phyloP scores from a whole-genome alignment of 2,113 vertebrate genomes.

The Pipra filicauda region DNA sequence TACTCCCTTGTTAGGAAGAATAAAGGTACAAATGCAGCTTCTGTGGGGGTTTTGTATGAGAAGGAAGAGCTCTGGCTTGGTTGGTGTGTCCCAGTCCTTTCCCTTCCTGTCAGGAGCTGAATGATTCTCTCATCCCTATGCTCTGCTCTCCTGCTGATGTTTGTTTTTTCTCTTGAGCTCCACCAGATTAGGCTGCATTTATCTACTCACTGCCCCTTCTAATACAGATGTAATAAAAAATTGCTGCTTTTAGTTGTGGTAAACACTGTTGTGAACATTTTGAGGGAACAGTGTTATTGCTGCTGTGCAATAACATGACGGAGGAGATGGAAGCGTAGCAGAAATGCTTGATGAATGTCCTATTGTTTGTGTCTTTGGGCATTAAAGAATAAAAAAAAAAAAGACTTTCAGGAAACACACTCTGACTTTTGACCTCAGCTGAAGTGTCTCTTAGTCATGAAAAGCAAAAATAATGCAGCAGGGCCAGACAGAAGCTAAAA shows the following conservation, averaged over 20 bases:
- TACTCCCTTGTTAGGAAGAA: not conserved
- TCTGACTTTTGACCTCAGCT: not conserved
- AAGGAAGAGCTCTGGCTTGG: not conserved
- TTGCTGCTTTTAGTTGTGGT: not conserved
- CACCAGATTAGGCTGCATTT: not conserved
- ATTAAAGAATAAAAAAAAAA: not conserved
- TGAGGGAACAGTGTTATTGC: not conserved
- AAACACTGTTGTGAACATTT: not conserved
- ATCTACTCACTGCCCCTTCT: not conserved
- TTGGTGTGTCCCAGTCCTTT: fast-evolving
- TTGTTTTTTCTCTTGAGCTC: not conserved
- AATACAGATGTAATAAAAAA: not conserved
- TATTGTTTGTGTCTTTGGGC: constrained; percentile 23
- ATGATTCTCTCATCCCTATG: not conserved
- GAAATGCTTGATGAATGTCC: not conserved
- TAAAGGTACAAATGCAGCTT: not conserved
- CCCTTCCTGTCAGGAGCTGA: not conserved
- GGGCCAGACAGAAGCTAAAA: not conserved
- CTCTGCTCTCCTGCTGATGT: not conserved
- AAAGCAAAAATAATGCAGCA: constrained; percentile 3
- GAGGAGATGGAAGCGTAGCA: not conserved
- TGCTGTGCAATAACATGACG: not conserved
- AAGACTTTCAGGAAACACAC: not conserved
- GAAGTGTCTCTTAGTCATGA: not conserved
- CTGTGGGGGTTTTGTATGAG: not conserved